These are phyloP conservation scores for Naso thynnoides DNA, from an alignment of 2,797 vertebrate species.

Conservation along the genomic window DNA sequence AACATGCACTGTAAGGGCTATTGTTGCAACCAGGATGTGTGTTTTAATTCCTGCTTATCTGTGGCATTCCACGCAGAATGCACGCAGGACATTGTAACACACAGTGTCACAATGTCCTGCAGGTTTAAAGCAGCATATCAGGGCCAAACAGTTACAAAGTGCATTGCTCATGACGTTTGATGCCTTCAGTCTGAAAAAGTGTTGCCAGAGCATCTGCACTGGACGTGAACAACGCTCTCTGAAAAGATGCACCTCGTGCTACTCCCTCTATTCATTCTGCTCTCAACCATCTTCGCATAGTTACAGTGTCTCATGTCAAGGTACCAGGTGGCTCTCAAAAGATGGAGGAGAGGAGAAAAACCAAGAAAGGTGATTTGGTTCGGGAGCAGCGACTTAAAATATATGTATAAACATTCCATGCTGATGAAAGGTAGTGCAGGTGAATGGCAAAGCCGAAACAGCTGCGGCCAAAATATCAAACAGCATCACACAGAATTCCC, in stretches of 20 bases:
- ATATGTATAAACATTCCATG: constrained; percentile 6
- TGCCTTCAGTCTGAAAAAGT: not conserved
- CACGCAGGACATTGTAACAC: not conserved
- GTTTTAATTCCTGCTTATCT: constrained; percentile 35
- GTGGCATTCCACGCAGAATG: not conserved
- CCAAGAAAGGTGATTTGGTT: constrained; percentile 20
- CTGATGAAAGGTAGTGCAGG: constrained; percentile 18
- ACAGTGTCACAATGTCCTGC: too few species aligned
- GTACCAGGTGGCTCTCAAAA: constrained; percentile 8
- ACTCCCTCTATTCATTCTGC: not conserved
- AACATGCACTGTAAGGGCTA: not conserved
- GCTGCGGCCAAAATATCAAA: constrained; percentile 11
- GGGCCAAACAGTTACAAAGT: not conserved
- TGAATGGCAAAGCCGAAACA: constrained; percentile 1
- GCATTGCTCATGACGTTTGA: not conserved
- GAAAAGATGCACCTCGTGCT: not conserved
- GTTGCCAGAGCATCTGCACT: not conserved
- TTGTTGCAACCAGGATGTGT: constrained; percentile 48
- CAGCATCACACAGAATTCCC: not conserved
- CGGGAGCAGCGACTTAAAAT: constrained; percentile 23
- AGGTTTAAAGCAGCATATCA: not conserved
- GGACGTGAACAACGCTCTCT: not conserved
- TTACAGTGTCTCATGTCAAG: too few species aligned
- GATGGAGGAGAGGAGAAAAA: constrained; percentile 1
- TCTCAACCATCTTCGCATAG: too few species aligned